Evolutionary conservation across 2,113 vertebrate species (phyloP), one percentile per base, ranked within the genome.

Genomic region (Mesitornis unicolor): DNA sequence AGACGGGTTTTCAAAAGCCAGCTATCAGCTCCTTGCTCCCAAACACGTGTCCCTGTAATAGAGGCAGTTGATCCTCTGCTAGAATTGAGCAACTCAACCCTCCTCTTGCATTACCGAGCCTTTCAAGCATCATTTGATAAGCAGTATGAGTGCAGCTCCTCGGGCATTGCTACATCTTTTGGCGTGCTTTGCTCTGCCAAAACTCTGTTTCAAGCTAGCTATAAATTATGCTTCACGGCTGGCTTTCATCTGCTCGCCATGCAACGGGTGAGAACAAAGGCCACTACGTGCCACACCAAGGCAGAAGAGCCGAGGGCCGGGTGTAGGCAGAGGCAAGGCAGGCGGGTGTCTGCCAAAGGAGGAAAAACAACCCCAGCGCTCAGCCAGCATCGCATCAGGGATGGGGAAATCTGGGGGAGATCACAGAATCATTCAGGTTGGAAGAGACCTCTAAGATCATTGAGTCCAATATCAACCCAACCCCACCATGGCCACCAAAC

Each of bases 71-170:
- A 87, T 90, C 87, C 96, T 83, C 65, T 65, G 82, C 85, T 80
- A 17, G 53, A 82, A 71, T 97, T 94, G 94, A 87, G 96, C 85
- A 94, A 96, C 70, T 42, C 92, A 87, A 9, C 90, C 79, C 88
- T 87, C 85, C 74, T 81, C 95, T 97, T 90, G 94, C 90, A 79
- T 91, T 78, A 86, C 43, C 0, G 16, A 93, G 90, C 90, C 96
- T 96, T 96, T 94, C 95, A 96, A 95, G 90, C 96, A 94, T 56
- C 84, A 25, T 87, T 97, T 96, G 96, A 97, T 97, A 97, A 97
- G 94, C 95, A 91, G 47, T 25, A 64, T 83, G 94, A 95, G 92
- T 0, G 3, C 90, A 89, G 94, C 82, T 97, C 95, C 87, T 40
- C 87, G 16, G 90, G 95, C 90, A 60, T 97, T 97, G 94, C 95